Evolutionary conservation across 2,113 vertebrate genomes (phyloP).

Genomic region (Camarhynchus parvulus): DNA sequence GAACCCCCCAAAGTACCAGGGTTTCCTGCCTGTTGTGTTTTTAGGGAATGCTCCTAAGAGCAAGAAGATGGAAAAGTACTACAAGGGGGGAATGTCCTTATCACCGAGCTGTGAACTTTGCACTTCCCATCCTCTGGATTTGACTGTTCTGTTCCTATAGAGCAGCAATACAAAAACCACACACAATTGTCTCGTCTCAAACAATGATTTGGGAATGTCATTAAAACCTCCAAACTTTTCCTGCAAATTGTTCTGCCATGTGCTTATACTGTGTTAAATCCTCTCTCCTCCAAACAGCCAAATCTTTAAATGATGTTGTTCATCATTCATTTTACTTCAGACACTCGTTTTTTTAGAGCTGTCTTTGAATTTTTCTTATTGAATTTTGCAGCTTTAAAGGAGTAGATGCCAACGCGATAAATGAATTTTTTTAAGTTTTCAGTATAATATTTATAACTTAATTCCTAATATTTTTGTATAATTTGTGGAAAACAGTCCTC

Average conservation of each 20-base stretch:
- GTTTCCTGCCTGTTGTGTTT: slow-evolving; percentile 8
- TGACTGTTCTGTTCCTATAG: background rate
- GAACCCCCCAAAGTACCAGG: background rate
- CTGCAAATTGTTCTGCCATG: background rate
- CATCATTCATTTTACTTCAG: background rate
- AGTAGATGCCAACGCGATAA: background rate
- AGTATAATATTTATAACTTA: background rate
- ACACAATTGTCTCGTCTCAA: background rate
- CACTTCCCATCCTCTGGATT: slow-evolving; percentile 37
- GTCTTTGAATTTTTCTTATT: background rate
- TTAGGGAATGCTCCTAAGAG: background rate
- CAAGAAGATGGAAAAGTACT: slow-evolving; percentile 17
- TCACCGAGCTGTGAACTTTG: slow-evolving; percentile 45
- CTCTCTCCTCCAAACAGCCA: background rate
- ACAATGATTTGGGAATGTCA: background rate
- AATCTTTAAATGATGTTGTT: background rate
- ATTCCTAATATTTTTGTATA: background rate
- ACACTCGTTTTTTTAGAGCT: background rate
- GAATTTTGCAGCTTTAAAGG: background rate
- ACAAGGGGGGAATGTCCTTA: background rate
- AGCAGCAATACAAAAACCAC: background rate
- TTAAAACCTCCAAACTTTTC: background rate
- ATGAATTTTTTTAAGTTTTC: background rate
- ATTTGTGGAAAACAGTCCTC: background rate
- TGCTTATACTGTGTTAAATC: background rate